Evolutionary conservation across 23 tunicate species (phyloP), one percentile per base, ranked within the genome.

Genomic region (Halocynthia aurantium): DNA sequence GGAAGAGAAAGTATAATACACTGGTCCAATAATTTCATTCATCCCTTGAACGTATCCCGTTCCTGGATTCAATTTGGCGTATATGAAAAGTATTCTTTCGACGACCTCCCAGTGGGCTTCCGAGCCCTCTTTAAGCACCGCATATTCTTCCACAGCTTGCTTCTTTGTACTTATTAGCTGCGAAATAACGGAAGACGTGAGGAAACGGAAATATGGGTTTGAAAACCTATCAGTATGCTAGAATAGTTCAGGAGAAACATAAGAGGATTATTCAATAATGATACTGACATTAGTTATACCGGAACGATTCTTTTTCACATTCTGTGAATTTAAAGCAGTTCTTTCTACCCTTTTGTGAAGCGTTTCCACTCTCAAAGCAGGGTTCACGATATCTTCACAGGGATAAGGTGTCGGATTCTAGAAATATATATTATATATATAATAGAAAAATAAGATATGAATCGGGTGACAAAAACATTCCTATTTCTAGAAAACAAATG

Each of bases 41-140:
- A 95, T 95, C 54, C 99, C 98, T 75, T 95, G 99, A 13, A 95
- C 95, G 71, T 95, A 95, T n/a, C 84, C 81, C 21, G 96, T 95
- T 8, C 99, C 99, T 31, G 95, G 99, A 62, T 95, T 95, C 2
- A 95, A 83, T 72, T 95, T 95, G 61, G 99, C 91, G 69, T 95
- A 95, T 40, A 95, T 78, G 77, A 95, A 95, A 70, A 95, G 55
- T 9, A 95, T 84, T 55, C 99, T 69, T 57, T 95, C 99, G 21
- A 95, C 96, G 15, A 95, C 99, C 68, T 87, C 97, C 97, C 97
- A 91, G 69, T 91, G 97, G 22, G 97, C 97, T 81, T 91, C 97
- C 57, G 89, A 58, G 6, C 97, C 97, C 68, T 85, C 91, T 44
- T 62, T 76, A 0, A 88, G 20, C 31, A 84, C 52, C 49, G 70